Evolutionary conservation across 2,888 invertebrate species (phyloP), one percentile per base, ranked within the genome.

Genomic region (Temnothorax unifasciatus): DNA sequence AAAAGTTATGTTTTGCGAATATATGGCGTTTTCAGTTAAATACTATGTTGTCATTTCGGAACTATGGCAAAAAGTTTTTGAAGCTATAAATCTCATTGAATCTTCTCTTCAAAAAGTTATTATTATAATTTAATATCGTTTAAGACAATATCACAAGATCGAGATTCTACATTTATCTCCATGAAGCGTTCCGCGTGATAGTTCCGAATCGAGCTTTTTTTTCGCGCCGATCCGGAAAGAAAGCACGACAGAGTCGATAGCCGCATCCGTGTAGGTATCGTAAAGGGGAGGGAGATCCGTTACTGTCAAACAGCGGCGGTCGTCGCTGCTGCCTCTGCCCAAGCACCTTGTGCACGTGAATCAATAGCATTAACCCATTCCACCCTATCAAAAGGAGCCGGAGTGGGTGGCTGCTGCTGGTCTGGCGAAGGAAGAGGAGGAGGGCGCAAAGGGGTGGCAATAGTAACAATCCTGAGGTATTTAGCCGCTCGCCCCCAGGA

Each of bases 311-410:
- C 94, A 93, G 94, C 93, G 93, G 93, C 93, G 91, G 91, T 87
- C 89, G 90, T 88, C 90, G 87, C 86, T 87, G 87, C 87, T 87
- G 88, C 87, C 86, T 90, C 90, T 85, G 86, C 86, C 89, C 86
- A 88, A 90, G 87, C 90, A 91, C 87, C 93, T 93, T 91, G 94
- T 93, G 93, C 93, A 93, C 93, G 95, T 94, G 95, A 95, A 95
- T 95, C 95, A 95, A 95, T 95, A 95, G 95, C 95, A 95, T 95
- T 95, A 95, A 94, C 94, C 94, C 95, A 94, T 94, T 94, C 94
- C 94, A 94, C 90, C 92, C 92, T 93, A 94, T 94, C 93, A 93
- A 93, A 93, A 92, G 93, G 90, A 92, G 93, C 79, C 91, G 91
- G 89, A 84, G 79, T 81, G 90, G 87, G 79, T 69, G 75, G 85